Evolutionary conservation across 2,888 invertebrate genomes (phyloP).

Genomic region (Sminthurinus aureus): DNA sequence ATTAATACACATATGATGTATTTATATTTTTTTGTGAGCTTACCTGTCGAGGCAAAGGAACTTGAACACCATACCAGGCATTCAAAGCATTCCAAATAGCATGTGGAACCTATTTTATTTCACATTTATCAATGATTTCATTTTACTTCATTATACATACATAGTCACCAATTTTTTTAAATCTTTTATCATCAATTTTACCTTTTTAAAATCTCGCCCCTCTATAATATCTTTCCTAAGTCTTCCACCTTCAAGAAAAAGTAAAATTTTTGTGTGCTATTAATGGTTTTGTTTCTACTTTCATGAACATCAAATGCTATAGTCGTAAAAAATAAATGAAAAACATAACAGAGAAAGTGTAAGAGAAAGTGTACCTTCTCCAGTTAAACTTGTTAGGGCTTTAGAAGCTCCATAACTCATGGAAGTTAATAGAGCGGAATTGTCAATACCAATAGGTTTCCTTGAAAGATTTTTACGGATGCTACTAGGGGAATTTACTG

Average conservation of each 20-base stretch:
- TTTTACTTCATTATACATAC: too few relatives aligned
- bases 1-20: too few relatives aligned
- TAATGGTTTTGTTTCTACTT: too few relatives aligned
- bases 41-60: conserved; percentile 80
- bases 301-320: too few relatives aligned
- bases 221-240: conserved; percentile 70
- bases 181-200: too few relatives aligned
- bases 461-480: conserved; percentile 54
- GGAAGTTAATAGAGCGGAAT: conserved; percentile 73
- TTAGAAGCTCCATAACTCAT: conserved; percentile 62
- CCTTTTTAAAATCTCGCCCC: conserved; percentile 82
- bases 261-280: too few relatives aligned
- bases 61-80: conserved; percentile 82
- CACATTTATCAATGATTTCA: too few relatives aligned
- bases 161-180: too few relatives aligned
- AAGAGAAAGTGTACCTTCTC: too few relatives aligned
- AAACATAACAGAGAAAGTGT: too few relatives aligned
- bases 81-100: conserved; percentile 72
- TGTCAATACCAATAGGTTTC: conserved; percentile 78
- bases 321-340: too few relatives aligned
- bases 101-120: too few relatives aligned
- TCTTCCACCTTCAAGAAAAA: conserved; percentile 89
- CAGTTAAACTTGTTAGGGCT: conserved; percentile 78
- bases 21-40: conserved; percentile 32
- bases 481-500: conserved; percentile 57